Evolutionary conservation across 2,888 invertebrate genomes (phyloP), one percentile per base, ranked within the genome.

Genomic region (Sepiola atlantica): DNA sequence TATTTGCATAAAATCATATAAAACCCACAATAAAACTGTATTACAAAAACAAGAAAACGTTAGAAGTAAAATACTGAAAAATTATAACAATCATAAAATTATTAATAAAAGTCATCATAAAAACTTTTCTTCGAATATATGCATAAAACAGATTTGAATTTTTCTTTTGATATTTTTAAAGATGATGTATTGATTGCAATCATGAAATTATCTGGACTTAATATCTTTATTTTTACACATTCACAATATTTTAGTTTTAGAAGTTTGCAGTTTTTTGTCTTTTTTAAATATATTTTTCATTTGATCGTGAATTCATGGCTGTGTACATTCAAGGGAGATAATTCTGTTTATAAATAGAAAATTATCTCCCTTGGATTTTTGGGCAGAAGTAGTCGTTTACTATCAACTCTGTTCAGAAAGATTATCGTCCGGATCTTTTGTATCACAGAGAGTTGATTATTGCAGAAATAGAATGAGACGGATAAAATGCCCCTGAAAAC

Each of bases 1-100:
- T 61, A 32, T 77, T 77, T 77, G n/a, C 77, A 77, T 77, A 77
- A 77, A 77, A 77, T 77, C 77, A 77, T 77, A 20, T 77, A 77
- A 77, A 77, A 77, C 77, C 4, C 14, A 77, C 77, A 77, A 77
- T 77, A 77, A 77, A 77, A 77, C 77, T 77, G 28, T 61, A n/a
- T n/a, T 14, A 77, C 77, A 77, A 77, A 77, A 77, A 32, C 77
- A 77, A 77, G n/a, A 77, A 14, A 77, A 32, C 16, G 2, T 77
- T 12, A 77, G n/a, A 32, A 77, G n/a, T 77, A 77, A 45, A 45
- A 77, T 77, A 77, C 32, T n/a, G 77, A n/a, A 77, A 45, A n/a
- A 77, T 77, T 16, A 32, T 77, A n/a, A 77, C 77, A n/a, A n/a
- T 18, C 28, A 61, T 61, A 28, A 24, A 28, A 77, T n/a, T n/a